Evolutionary conservation across 2,113 vertebrate genomes (phyloP).

Genomic region (Oxyruncus cristatus): DNA sequence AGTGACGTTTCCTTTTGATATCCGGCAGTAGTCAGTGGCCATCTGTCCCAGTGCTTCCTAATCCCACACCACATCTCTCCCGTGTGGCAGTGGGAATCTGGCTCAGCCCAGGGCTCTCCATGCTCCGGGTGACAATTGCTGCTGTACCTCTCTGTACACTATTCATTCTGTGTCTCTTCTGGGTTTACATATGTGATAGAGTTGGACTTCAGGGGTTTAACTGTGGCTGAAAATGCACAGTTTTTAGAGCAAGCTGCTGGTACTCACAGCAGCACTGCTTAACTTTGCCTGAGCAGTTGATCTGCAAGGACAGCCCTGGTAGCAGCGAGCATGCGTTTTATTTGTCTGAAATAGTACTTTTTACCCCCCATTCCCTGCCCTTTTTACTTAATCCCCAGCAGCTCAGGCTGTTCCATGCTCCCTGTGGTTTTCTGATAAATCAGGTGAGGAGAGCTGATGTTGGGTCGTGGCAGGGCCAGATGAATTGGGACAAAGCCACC

Average conservation of each 20-base stretch:
- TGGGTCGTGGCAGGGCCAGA: neutral
- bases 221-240: neutral
- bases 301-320: neutral
- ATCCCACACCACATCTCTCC: fast-evolving
- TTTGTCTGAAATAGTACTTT: neutral
- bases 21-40: fast-evolving
- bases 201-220: neutral
- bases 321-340: neutral
- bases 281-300: neutral
- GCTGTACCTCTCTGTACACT: neutral
- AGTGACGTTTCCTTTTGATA: neutral
- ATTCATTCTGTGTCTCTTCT: too few relatives aligned
- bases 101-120: neutral
- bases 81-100: neutral
- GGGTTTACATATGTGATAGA: fast-evolving
- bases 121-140: neutral
- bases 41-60: too few relatives aligned
- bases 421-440: neutral
- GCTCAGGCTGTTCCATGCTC: neutral
- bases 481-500: neutral
- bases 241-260: neutral
- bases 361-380: neutral
- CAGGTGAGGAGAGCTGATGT: neutral
- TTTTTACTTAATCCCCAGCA: neutral
- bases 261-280: neutral